Conservation (phyloP, 2,888 invertebrate species). For the Amiota mariae region DNA sequence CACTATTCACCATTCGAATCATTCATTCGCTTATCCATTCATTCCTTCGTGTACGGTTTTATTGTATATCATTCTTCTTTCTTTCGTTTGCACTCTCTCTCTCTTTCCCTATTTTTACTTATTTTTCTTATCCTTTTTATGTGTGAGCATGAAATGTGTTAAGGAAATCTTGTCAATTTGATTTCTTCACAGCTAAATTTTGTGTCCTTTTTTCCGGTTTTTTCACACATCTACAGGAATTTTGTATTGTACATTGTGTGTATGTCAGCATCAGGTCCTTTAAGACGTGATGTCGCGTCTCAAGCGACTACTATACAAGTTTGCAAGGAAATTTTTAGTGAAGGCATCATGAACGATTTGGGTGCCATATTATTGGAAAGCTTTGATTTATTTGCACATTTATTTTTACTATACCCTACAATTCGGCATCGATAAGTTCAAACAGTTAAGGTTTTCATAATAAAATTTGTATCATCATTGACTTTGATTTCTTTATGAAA, state of each 20-base stretch:
- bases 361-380: conserved; percentile 32
- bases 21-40: conserved; percentile 11
- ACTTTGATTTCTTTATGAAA: too few relatives aligned
- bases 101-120: background rate
- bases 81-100: background rate
- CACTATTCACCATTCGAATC: conserved; percentile 33
- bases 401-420: conserved; percentile 34
- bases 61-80: background rate
- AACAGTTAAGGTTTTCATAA: too few relatives aligned
- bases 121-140: background rate
- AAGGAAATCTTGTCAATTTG: conserved; percentile 51
- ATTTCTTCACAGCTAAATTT: conserved; percentile 37
- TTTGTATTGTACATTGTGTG: conserved; percentile 18
- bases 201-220: conserved; percentile 15
- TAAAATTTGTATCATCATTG: too few relatives aligned
- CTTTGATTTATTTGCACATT: conserved; percentile 44
- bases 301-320: background rate
- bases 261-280: conserved; percentile 30
- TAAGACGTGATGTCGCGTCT: conserved; percentile 30
- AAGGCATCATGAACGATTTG: conserved; percentile 10
- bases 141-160: conserved; percentile 34
- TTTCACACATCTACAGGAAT: conserved; percentile 22
- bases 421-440: background rate
- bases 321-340: background rate
- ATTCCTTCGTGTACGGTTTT: background rate